Conservation (phyloP, 2,888 invertebrate species). For the Pristionchus exspectatus region DNA sequence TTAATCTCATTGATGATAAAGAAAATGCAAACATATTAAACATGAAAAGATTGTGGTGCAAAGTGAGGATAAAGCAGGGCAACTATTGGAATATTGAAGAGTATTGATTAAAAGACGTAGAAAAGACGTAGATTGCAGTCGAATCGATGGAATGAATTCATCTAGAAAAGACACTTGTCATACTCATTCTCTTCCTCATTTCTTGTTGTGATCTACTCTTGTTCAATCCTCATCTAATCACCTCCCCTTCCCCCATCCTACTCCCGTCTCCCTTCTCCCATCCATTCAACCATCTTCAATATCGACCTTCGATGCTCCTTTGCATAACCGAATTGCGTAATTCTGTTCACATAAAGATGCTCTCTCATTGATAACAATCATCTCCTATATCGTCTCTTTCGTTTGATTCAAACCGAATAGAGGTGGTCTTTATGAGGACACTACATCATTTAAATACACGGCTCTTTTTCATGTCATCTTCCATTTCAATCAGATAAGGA, state of each 20-base stretch:
- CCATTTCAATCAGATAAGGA: constrained; percentile 12
- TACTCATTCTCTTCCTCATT: not conserved
- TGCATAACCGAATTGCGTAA: constrained; percentile 39
- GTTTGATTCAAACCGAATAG: constrained; percentile 26
- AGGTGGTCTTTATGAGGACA: not conserved
- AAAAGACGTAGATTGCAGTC: not conserved
- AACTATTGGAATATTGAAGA: not conserved
- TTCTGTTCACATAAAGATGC: constrained; percentile 17
- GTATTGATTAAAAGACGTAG: not conserved
- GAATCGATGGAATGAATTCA: constrained; percentile 23
- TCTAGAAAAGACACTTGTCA: not conserved
- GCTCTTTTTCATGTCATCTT: constrained; percentile 19
- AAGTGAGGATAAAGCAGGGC: not conserved
- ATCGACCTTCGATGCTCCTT: constrained; percentile 18
- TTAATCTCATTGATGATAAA: constrained; percentile 15
- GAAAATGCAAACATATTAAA: not conserved
- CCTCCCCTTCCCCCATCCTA: not conserved
- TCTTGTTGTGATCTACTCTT: not conserved
- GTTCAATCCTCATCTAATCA: not conserved
- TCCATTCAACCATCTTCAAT: not conserved
- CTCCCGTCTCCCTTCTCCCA: not conserved
- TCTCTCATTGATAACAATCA: constrained; percentile 5
- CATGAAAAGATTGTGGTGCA: constrained; percentile 25
- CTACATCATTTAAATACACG: not conserved
- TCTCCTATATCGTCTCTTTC: constrained; percentile 1